Evolutionary conservation across 2,888 invertebrate species (phyloP), one percentile per base, ranked within the genome.

Genomic region (Harpagoxenus sublaevis): DNA sequence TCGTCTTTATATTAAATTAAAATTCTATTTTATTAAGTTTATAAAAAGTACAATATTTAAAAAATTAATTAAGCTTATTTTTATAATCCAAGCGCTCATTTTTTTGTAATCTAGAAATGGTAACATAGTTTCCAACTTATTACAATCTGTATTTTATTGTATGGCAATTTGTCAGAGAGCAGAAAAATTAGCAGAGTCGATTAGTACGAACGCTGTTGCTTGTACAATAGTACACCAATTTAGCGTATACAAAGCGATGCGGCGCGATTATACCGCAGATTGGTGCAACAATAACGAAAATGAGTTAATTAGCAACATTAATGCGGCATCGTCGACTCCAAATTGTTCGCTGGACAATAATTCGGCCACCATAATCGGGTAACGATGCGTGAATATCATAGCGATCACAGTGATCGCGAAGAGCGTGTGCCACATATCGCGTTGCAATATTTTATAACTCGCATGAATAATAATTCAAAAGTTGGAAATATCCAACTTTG

Each of bases 221-320:
- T 12, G 18, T 39, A 62, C 48, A 60, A 71, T 60, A 55, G 18
- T 60, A 9, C 18, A 28, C 60, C 48, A 81, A 81, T 81, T 81
- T 81, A 60, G 48, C 15, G 60, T 39, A 39, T 48, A 81, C 79
- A 81, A 81, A 81, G 79, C 71, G 71, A 81, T 60, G 60, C 15
- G 71, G 60, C 39, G 60, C 71, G 71, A 81, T 81, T 81, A 71
- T 51, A 71, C 79, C 79, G 18, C 79, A 81, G 60, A 81, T 81
- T 81, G 79, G 35, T 18, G 60, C 71, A 81, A 81, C 79, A 81
- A 81, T 81, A 81, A 81, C 79, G 79, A 81, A 81, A 81, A 81
- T 81, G 71, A 81, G 79, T 81, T 81, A 81, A 81, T 81, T 81
- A 81, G 79, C 79, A 71, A 81, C 79, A 71, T 81, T 81, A 81